Conservation (phyloP, 2,888 invertebrate species). For the Eristalis intricaria region DNA sequence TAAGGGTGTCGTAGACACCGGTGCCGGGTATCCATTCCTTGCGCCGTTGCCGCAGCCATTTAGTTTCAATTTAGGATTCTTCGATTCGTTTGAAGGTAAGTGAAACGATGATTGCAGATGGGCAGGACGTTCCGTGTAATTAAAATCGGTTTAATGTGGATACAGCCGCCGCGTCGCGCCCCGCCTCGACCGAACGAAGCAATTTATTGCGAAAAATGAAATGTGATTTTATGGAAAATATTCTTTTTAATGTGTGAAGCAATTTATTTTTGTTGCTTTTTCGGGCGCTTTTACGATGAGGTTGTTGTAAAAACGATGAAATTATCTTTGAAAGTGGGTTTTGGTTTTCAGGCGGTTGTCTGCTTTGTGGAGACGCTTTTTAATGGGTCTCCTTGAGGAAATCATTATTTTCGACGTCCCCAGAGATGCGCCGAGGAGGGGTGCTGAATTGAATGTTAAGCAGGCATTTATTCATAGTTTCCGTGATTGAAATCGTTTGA, state of each 20-base stretch:
- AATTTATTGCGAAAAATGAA: conserved; percentile 27
- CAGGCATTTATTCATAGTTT: neutral
- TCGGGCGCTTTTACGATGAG: conserved; percentile 35
- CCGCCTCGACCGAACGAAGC: neutral
- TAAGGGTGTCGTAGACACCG: conserved; percentile 80
- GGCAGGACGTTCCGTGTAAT: conserved; percentile 12
- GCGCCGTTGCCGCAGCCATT: conserved; percentile 77
- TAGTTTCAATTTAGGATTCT: conserved; percentile 77
- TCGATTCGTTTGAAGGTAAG: conserved; percentile 80
- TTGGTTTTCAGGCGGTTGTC: neutral
- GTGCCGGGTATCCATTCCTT: conserved; percentile 78
- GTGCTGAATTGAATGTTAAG: neutral
- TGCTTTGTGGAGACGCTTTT: neutral
- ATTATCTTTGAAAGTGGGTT: conserved; percentile 3
- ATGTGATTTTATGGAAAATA: conserved; percentile 28
- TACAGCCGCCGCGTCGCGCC: neutral
- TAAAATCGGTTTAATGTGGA: conserved; percentile 51
- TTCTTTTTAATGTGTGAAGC: conserved; percentile 34
- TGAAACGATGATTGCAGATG: conserved; percentile 48
- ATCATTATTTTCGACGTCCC: neutral
- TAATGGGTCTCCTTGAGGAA: neutral
- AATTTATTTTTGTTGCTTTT: conserved; percentile 50
- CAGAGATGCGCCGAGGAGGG: neutral
- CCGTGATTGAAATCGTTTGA: neutral
- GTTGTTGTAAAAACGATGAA: conserved; percentile 34